phyloP scores from a whole-genome alignment of 2,797 vertebrate genomes.

The Anas flavirostris region DNA sequence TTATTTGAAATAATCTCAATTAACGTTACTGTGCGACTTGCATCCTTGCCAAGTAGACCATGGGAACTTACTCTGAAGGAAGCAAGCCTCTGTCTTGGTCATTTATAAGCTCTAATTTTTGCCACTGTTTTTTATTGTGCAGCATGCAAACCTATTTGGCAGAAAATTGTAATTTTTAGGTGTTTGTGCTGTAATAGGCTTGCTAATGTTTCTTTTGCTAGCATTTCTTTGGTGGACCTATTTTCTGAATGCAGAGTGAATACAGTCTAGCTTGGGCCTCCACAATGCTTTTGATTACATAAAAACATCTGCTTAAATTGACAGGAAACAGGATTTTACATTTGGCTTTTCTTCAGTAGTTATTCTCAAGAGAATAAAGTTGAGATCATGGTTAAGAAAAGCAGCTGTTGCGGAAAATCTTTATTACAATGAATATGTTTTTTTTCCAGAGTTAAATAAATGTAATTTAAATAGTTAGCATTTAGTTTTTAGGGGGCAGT shows the following conservation, averaged over 20 bases:
- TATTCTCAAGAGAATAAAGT: slow-evolving; percentile 68
- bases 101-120: background rate
- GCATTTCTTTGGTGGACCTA: background rate
- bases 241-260: slow-evolving; percentile 25
- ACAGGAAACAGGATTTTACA: slow-evolving; percentile 73
- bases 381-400: slow-evolving; percentile 76
- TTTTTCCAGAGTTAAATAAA: slow-evolving; percentile 65
- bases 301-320: slow-evolving; percentile 74
- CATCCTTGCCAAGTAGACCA: background rate
- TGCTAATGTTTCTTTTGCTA: background rate
- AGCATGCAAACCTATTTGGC: background rate
- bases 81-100: background rate
- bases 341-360: slow-evolving; percentile 72
- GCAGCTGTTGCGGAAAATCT: slow-evolving; percentile 76
- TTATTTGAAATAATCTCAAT: background rate
- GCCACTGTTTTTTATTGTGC: background rate
- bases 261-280: slow-evolving; percentile 27
- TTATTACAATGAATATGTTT: slow-evolving; percentile 41
- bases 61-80: slow-evolving; percentile 1
- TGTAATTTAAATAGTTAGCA: slow-evolving; percentile 42
- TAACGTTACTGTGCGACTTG: background rate
- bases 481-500: background rate
- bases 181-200: background rate
- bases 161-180: background rate
- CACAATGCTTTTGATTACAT: slow-evolving; percentile 67